Base-by-base conservation (phyloP, 2,797 vertebrate species). In the Halcyon leucocephala region DNA sequence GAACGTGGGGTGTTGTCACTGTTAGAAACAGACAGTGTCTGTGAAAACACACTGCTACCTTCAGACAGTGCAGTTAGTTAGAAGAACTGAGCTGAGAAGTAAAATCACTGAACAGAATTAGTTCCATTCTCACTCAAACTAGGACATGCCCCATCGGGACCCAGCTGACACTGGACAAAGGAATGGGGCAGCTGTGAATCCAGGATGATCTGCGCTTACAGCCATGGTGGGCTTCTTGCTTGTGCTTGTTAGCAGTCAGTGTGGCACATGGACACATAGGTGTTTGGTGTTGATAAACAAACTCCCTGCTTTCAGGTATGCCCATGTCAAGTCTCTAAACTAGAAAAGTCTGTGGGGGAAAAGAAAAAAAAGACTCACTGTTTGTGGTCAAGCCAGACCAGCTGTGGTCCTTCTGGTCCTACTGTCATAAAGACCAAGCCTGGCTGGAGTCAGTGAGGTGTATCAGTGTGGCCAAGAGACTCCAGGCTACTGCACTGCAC, bases 391-490 rank as follows among this genome's bases (percentile, higher is more conserved):
- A 65, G 41, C 11, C 62, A 72, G 62, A 72, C 1, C 31, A 86
- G n/a, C 37, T 26, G 37, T 39, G 31, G 25, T 64, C 44, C 54
- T 48, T 42, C 42, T 52, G 66, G 26, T 42, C 26, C 18, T 76
- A 4, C 11, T 54, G 64, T n/a, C 3, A 1, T 12, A 57, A 48
- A 44, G 57, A 57, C 24, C 25, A 48, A 57, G 11, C 12, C 57
- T 16, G 24, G 48, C 7, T 65, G 51, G 31, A 29, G 8, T 26
- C 4, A 6, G 49, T 3, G 33, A 49, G 60, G 54, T 28, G 66
- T 12, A 24, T 12, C 4, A 8, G 44, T 20, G 31, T 1, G 26
- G 18, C 70, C 1, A 5, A 3, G 3, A 0, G 6, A 51, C 2
- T 54, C 35, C 3, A 2, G 31, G 33, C 46, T 70, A 31, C 51